Conservation (phyloP, 2,113 vertebrate species). For the Otolemur garnettii region DNA sequence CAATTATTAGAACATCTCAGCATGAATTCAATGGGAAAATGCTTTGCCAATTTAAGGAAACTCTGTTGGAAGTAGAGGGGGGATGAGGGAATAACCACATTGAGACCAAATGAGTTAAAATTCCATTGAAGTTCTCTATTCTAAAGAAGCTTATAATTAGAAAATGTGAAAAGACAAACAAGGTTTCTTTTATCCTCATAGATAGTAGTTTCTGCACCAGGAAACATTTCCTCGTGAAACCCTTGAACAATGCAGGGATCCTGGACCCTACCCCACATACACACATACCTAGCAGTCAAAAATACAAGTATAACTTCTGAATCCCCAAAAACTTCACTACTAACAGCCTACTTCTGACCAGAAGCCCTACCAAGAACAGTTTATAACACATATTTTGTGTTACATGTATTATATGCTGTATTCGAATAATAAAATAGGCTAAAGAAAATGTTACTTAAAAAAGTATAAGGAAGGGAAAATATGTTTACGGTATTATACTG, state of each 20-base stretch:
- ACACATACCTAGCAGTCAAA: neutral
- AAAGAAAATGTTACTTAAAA: neutral
- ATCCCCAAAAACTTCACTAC: neutral
- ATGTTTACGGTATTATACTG: no score
- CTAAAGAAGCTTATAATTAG: neutral
- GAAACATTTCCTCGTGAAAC: constrained; percentile 5
- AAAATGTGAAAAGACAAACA: neutral
- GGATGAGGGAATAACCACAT: neutral
- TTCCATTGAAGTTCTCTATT: neutral
- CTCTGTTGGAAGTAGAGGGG: neutral
- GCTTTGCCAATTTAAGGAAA: neutral
- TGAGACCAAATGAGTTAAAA: neutral
- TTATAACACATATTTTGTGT: neutral
- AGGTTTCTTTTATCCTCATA: neutral
- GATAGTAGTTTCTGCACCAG: neutral
- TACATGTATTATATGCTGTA: neutral
- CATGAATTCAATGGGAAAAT: constrained; percentile 53
- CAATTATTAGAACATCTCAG: neutral
- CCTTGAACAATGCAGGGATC: neutral
- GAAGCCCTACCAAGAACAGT: neutral
- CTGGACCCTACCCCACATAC: neutral
- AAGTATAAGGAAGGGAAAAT: neutral
- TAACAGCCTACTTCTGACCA: neutral
- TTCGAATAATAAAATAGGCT: neutral
- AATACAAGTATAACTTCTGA: neutral